These are phyloP conservation scores for Odobenus rosmarus DNA, from an alignment of 2,113 vertebrate genomes.

Conservation along the genomic window DNA sequence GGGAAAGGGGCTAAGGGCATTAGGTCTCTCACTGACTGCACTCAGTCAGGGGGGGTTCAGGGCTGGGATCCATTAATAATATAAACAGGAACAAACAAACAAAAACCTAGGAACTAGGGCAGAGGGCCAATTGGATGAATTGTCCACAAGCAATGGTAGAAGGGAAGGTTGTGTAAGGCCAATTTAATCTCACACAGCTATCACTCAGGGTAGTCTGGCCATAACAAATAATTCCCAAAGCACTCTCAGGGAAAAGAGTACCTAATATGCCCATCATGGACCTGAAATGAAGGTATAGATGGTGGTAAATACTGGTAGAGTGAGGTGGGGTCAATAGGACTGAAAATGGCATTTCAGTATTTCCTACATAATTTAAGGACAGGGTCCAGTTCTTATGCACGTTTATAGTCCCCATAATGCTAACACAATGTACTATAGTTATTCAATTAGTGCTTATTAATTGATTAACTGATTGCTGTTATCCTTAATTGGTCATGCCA, in stretches of 20 bases:
- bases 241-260: background rate
- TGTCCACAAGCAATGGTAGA: background rate
- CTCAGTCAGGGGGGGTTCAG: background rate
- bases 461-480: conserved; percentile 53
- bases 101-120: background rate
- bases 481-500: conserved; percentile 40
- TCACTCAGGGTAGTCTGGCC: background rate
- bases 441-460: conserved; percentile 53
- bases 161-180: background rate
- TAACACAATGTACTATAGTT: conserved; percentile 20
- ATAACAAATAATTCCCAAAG: background rate
- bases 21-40: background rate
- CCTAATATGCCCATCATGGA: background rate
- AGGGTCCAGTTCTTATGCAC: background rate
- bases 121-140: background rate
- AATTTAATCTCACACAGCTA: background rate
- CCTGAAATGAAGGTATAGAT: background rate
- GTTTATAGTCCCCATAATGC: background rate
- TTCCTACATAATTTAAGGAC: background rate
- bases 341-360: background rate
- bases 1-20: background rate
- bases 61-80: background rate
- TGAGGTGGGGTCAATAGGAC: background rate
- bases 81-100: background rate
- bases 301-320: background rate